Evolutionary conservation across 1,140 invertebrate species (phyloP), one percentile per base, ranked within the genome.

Genomic region (Microplitis demolitor): DNA sequence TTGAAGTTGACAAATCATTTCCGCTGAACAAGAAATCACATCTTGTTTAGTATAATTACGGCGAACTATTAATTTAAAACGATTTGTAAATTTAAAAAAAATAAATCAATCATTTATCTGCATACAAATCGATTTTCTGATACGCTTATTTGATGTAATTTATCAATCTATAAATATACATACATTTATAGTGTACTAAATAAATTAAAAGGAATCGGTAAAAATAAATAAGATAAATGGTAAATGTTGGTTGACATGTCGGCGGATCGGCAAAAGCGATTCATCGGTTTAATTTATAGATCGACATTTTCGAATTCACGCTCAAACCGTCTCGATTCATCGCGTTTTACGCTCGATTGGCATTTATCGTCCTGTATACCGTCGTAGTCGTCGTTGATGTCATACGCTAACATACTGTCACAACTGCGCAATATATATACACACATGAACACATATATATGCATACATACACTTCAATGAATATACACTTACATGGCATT

Each of bases 251-350:
- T 31, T 13, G 13, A 16, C 34, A 35, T 33, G 35, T 69, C 14
- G 34, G 58, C 39, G n/a, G 14, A n/a, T 11, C 9, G 8, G 14
- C 33, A n/a, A 9, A 9, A 24, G 34, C 24, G 50, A 53, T 54
- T 35, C 33, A 63, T 70, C 24, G 39, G 16, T 45, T 50, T 14
- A 70, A 70, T 61, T 70, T 70, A 70, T 70, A 34, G 13, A 58
- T 3, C 24, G 16, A 39, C 39, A 70, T 63, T 63, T 70, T 39
- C 54, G 50, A 53, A 24, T 53, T 24, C 16, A 50, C 50, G 45
- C 24, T 66, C 9, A 35, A 53, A 34, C 39, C 50, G 24, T 66
- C 31, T 51, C 64, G 50, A 66, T 13, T 66, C 50, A 54, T 66
- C 64, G 64, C 3, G 33, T 66, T 66, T 66, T 66, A 66, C 11